These are phyloP conservation scores for Actinopyga echinites DNA, from an alignment of 53 echinoderm and acorn worm species.

Conservation along the genomic window DNA sequence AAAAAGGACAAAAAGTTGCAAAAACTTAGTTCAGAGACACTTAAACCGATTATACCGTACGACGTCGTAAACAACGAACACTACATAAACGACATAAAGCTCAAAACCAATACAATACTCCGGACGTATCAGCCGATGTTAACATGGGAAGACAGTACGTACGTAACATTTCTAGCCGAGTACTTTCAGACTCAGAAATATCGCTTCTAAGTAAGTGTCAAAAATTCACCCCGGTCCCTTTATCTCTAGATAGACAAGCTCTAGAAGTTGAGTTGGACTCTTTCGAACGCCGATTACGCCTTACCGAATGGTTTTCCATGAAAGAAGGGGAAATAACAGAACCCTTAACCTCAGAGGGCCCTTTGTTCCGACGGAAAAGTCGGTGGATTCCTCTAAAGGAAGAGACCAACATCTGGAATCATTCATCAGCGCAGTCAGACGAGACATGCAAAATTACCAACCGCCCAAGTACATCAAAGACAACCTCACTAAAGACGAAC, in stretches of 20 bases:
- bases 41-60: neutral
- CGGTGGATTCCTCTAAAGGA: neutral
- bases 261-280: too few species aligned
- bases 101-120: neutral
- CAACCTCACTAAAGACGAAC: neutral
- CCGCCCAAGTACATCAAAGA: neutral
- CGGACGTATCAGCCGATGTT: neutral
- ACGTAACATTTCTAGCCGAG: neutral
- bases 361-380: neutral
- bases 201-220: neutral
- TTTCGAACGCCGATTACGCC: too few species aligned
- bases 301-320: neutral
- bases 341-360: neutral
- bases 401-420: slow-evolving; percentile 20
- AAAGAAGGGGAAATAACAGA: neutral
- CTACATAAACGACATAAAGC: neutral
- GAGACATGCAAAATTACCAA: slow-evolving; percentile 12
- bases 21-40: slow-evolving; percentile 2
- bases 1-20: neutral
- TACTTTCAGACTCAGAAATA: neutral
- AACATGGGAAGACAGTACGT: neutral
- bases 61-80: neutral
- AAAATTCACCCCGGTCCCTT: neutral
- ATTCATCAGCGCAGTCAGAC: slow-evolving; percentile 10
- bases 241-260: too few species aligned